Base-by-base conservation (phyloP, 2,888 invertebrate genomes). In the Dolichomitus sp. region DNA sequence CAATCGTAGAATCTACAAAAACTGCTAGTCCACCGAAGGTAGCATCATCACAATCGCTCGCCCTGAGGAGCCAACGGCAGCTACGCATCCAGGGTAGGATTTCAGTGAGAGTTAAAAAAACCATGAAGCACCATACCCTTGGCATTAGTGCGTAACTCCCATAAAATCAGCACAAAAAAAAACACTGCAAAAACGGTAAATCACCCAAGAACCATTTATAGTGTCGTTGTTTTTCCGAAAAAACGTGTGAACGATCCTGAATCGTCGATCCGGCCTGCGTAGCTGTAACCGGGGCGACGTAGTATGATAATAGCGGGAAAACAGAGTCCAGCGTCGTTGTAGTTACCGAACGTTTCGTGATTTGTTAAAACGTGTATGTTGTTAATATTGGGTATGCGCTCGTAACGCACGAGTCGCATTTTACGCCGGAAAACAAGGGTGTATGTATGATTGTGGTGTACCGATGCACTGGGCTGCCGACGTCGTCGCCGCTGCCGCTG, bases 371-470 rank as follows among this genome's bases (percentile, higher is more conserved):
- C 52, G 66, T 70, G 48, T 72, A 59, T 68, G 83, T 40, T 63
- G 57, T 75, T 68, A 61, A 76, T 83, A 75, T 50, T 61, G 76
- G 66, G 37, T 63, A 72, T 74, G 65, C 52, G 74, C 65, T 50
- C 66, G 72, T 48, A 45, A 72, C 75, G 68, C 80, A 68, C 81
- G 74, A 78, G 72, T 61, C 68, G 84, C 83, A 85, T 85, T 85
- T 83, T 81, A 69, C 68, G 54, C 79, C 61, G 57, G 73, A 79
- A 79, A 79, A 76, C 73, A 52, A 74, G 73, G 50, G 70, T 77
- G 65, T 75, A 65, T 54, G 40, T 19, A 30, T 45, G 52, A 61
- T 30, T 12, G 14, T 33, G 69, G 48, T 11, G 14, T n/a, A 33
- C 17, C 82, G 83, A 76, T 80, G 80, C 75, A 76, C 83, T 70